Base-by-base conservation (phyloP, 2,888 invertebrate species). In the Cheilosia urbana region DNA sequence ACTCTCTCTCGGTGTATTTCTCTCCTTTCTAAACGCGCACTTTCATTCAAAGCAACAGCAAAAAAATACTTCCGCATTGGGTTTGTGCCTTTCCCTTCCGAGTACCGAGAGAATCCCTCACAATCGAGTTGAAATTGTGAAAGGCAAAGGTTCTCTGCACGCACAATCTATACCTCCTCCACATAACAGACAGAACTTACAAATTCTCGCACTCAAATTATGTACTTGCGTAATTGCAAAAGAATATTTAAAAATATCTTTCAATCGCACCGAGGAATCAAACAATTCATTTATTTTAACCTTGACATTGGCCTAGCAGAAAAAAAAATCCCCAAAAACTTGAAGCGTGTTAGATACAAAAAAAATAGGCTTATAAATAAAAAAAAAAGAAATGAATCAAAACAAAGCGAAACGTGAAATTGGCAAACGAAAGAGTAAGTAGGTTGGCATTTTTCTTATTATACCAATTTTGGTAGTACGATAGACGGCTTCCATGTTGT, bases 261-360 rank as follows among this genome's bases (percentile, higher is more conserved):
- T 42, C 45, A 73, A 65, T 65, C 53, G 47, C 60, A n/a, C 17
- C 27, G 19, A 40, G 15, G 37, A 15, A 45, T 47, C 11, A 45
- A 37, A 57, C 15, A 66, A 45, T 49, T 53, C 51, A 47, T 45
- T 63, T 15, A 45, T 34, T 65, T 66, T 66, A 80, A 76, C 84
- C 84, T 85, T 85, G 84, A 69, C 84, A 85, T 72, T 85, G 75
- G 30, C 65, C 65, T 40, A 45, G 21, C 17, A 68, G 60, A 42
- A 42, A 53, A 68, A 62, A 60, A 58, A 65, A n/a, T 66, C 34
- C 21, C 42, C 57, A 34, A 58, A 49, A 49, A 66, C 27, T 53
- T 66, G 27, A 37, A 49, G 53, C 73, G 42, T 73, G 21, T 60
- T 66, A n/a, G 27, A 47, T 45, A 53, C 51, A 17, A 51, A 78